Conservation (phyloP, 2,113 vertebrate genomes). For the Micronycteris hirsuta region DNA sequence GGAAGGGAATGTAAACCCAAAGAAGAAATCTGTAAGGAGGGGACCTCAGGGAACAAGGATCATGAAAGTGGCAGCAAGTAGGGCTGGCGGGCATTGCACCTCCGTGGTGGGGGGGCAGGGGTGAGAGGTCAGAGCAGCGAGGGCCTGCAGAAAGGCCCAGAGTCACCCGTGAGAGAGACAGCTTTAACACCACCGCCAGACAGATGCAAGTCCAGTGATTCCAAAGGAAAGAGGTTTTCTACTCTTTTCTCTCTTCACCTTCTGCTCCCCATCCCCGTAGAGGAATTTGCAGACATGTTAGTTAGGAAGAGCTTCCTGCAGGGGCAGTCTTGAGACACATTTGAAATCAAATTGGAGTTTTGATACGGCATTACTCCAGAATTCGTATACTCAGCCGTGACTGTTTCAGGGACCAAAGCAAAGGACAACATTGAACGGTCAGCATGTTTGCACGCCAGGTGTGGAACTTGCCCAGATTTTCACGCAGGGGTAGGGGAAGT, state of each 20-base stretch:
- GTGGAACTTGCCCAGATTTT: not conserved
- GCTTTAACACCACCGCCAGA: not conserved
- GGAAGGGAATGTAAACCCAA: not conserved
- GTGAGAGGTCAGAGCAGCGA: accelerated
- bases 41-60: not conserved
- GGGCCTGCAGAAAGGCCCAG: not conserved
- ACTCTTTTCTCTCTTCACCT: not conserved
- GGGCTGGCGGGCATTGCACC: accelerated
- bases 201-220: not conserved
- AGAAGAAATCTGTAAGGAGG: not conserved
- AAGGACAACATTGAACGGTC: not conserved
- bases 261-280: not conserved
- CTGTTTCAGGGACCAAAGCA: not conserved
- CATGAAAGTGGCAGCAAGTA: not conserved
- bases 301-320: not conserved
- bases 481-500: not conserved
- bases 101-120: not conserved
- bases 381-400: not conserved
- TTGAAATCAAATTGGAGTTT: not conserved
- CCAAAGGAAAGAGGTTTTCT: not conserved
- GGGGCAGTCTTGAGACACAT: not conserved
- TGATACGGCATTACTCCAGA: not conserved
- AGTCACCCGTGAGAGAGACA: not conserved
- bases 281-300: not conserved
- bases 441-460: not conserved